Evolutionary conservation across 2,888 invertebrate species (phyloP), one percentile per base, ranked within the genome.

Genomic region (Minunthozetes semirufus): DNA sequence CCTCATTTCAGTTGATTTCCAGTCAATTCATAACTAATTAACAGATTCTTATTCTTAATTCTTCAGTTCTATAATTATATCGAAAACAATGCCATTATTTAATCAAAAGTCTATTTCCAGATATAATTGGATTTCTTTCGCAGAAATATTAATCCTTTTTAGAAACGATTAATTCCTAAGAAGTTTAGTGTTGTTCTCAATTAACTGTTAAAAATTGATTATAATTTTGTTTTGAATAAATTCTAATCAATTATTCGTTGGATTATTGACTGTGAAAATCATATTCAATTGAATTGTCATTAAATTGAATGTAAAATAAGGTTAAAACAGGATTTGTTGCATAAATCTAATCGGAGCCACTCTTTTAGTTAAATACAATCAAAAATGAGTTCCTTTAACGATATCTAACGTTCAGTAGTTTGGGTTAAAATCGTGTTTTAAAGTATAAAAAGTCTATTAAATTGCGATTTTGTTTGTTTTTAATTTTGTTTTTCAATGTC

Each of bases 251-350:
- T 50, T n/a, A 50, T 19, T 50, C 4, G n/a, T 50, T 19, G 5
- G 50, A n/a, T 19, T 50, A 19, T 19, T 19, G 19, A 50, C 50
- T 50, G 19, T 50, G 50, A 50, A 50, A 50, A 50, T n/a, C n/a
- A n/a, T n/a, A n/a, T n/a, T n/a, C n/a, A n/a, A n/a, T 42, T 42
- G 42, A 42, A 42, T 9, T 42, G 42, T 42, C 50, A 6, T 50
- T 50, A 19, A 50, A 19, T 19, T 50, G 9, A 50, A 6, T 50
- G 50, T n/a, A 50, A 50, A 50, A 50, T 50, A 50, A n/a, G 50
- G 50, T 50, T 50, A 50, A 50, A 59, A 59, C 59, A 59, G 59
- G 59, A 59, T 27, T 59, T 59, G 53, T 4, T 42, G 53, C 22
- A 59, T 59, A 59, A 59, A 25, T 59, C 27, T 59, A 27, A 59